Evolutionary conservation across 2,888 invertebrate genomes (phyloP).

Genomic region (Noctuana brunneofusca): DNA sequence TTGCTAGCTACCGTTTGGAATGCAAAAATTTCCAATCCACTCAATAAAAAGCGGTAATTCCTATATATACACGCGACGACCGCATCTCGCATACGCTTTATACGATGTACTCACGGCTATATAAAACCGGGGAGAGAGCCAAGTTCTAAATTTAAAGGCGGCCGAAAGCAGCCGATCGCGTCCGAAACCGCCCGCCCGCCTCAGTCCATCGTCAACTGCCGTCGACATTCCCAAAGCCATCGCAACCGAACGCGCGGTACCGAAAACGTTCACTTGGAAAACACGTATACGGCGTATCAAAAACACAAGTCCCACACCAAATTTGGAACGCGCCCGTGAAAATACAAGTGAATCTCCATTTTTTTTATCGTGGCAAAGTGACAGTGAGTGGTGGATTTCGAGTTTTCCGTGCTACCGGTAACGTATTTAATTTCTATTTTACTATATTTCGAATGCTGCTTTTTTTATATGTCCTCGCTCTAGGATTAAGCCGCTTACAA

Average conservation of each 20-base stretch:
- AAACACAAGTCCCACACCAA: conserved; percentile 50
- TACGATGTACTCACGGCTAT: conserved; percentile 82
- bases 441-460: conserved; percentile 37
- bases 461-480: conserved; percentile 49
- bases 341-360: conserved; percentile 60
- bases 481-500: conserved; percentile 31
- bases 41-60: conserved; percentile 80
- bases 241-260: conserved; percentile 70
- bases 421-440: conserved; percentile 50
- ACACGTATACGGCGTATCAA: conserved; percentile 53
- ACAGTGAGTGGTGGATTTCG: conserved; percentile 72
- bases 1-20: conserved; percentile 58
- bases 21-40: conserved; percentile 78
- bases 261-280: conserved; percentile 67
- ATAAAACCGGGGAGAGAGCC: conserved; percentile 85
- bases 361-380: conserved; percentile 64
- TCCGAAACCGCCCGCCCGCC: conserved; percentile 77
- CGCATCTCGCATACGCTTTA: conserved; percentile 81
- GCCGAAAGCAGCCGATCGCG: conserved; percentile 72
- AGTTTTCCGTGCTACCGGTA: conserved; percentile 72
- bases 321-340: conserved; percentile 64
- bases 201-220: conserved; percentile 79
- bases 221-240: conserved; percentile 71
- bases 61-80: conserved; percentile 77
- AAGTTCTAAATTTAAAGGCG: conserved; percentile 85